phyloP scores from a whole-genome alignment of 2,888 invertebrate species.

The Helleia helle region DNA sequence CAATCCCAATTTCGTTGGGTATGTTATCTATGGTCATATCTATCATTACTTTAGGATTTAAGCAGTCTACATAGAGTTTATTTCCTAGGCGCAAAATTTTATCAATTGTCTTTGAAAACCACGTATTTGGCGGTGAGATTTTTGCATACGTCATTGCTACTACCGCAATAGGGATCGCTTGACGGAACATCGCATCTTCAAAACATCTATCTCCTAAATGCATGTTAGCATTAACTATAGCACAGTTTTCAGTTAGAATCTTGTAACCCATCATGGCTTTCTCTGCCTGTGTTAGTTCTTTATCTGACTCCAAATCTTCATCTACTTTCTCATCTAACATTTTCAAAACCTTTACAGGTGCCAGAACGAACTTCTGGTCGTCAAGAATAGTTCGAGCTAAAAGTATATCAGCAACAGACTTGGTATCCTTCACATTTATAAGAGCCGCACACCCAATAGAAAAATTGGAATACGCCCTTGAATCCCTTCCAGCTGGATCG shows the following conservation, averaged over 20 bases:
- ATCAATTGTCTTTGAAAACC: conserved; percentile 73
- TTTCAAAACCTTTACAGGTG: conserved; percentile 58
- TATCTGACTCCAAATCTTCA: conserved; percentile 63
- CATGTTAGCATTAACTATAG: conserved; percentile 72
- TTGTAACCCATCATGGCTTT: conserved; percentile 71
- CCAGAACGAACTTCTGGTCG: conserved; percentile 64
- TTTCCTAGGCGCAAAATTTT: conserved; percentile 74
- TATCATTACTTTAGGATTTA: conserved; percentile 56
- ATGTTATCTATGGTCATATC: conserved; percentile 70
- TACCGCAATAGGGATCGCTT: conserved; percentile 74
- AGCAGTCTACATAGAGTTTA: conserved; percentile 70
- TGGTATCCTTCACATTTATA: conserved; percentile 68
- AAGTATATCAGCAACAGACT: conserved; percentile 62
- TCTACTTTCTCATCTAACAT: conserved; percentile 55
- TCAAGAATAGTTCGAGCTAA: conserved; percentile 59
- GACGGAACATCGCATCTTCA: conserved; percentile 71
- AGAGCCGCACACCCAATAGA: conserved; percentile 70
- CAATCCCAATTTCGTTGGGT: conserved; percentile 70
- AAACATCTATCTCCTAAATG: conserved; percentile 75
- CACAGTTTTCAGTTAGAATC: conserved; percentile 69
- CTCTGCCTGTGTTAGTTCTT: conserved; percentile 57
- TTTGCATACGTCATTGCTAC: conserved; percentile 77
- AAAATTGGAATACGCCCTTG: conserved; percentile 62
- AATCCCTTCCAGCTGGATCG: conserved; percentile 74
- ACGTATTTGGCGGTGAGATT: conserved; percentile 76